Evolutionary conservation across 2,113 vertebrate genomes (phyloP), one percentile per base, ranked within the genome.

Genomic region (Meleagris gallopavo): DNA sequence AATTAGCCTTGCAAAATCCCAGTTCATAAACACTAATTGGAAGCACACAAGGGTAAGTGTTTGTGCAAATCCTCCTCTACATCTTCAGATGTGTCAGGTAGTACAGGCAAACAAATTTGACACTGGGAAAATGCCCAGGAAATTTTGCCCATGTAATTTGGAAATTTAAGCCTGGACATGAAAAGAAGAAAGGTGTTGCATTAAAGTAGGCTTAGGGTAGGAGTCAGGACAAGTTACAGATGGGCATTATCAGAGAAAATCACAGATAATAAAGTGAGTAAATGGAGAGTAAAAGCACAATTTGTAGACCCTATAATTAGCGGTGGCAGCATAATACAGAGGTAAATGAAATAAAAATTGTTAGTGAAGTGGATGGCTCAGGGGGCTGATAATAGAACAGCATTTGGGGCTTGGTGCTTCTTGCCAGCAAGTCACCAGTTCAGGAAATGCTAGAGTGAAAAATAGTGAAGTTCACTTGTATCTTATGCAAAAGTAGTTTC

Each of bases 251-350:
- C 62, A n/a, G 48, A 74, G 54, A 87, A 80, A 88, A 90, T 13
- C 64, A 25, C 27, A 71, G 55, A 38, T 48, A 88, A 43, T 40
- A 86, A 86, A 92, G 52, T 30, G 34, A 67, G 27, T 27, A 84
- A 88, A 83, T 43, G 71, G 50, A 71, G 70, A 89, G 72, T 70
- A 83, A 94, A 87, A 25, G 0, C 15, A 64, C 34, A 55, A 21
- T 92, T 91, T 77, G 32, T 79, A 89, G 48, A 62, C 62, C 40
- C 27, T 58, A 16, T 89, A 95, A 95, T 90, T 95, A 97, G 67
- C 40, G 71, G 46, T 27, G 19, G 70, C 58, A 60, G 19, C 45
- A 83, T 89, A 91, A 94, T 71, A 58, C 30, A 71, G 75, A 85
- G 41, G 64, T 67, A 93, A 93, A 95, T 78, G 50, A 94, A 66